Evolutionary conservation across 2,797 vertebrate genomes (phyloP), one percentile per base, ranked within the genome.

Genomic region (Cottoperca gobio): DNA sequence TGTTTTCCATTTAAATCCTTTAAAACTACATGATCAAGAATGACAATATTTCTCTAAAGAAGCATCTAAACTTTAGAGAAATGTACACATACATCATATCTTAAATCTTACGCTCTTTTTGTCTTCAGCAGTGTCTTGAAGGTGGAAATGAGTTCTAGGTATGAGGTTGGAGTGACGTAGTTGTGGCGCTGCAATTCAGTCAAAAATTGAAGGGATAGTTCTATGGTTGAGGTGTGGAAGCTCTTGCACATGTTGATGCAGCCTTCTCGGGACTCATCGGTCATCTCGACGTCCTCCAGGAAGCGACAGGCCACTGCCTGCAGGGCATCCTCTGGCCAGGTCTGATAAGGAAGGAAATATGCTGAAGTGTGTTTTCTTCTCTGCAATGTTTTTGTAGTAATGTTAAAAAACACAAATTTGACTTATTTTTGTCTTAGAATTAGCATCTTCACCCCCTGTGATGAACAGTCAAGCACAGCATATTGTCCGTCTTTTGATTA

Each of bases 151-250:
- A 98, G 94, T 86, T 98, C 97, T 76, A 98, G 88, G 78, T 97
- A 98, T 8, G 97, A 98, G 52, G 97, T 97, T 35, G 97, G 97
- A 21, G 97, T 98, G 81, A 98, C 97, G 39, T 98, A 98, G 85
- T 97, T 98, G 86, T 95, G 89, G 55, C 96, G 95, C 68, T 97
- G 96, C 68, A 97, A 91, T 79, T 98, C 95, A 1, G 83, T 26
- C 43, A 87, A 83, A 86, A 97, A 98, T 48, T 87, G 88, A 24
- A 66, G 70, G 0, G 97, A 97, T 40, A 97, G 89, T 28, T 85
- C 62, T 78, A 97, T 93, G 28, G 97, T 96, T 21, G 96, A 96
- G 0, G 93, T 97, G 79, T 98, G 97, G 88, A 98, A 98, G 75
- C 87, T 95, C 90, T 98, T 96, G 90, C 97, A 98, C 96, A 97